Conservation (phyloP, 2,888 invertebrate species). For the Drosophila fungiperda region DNA sequence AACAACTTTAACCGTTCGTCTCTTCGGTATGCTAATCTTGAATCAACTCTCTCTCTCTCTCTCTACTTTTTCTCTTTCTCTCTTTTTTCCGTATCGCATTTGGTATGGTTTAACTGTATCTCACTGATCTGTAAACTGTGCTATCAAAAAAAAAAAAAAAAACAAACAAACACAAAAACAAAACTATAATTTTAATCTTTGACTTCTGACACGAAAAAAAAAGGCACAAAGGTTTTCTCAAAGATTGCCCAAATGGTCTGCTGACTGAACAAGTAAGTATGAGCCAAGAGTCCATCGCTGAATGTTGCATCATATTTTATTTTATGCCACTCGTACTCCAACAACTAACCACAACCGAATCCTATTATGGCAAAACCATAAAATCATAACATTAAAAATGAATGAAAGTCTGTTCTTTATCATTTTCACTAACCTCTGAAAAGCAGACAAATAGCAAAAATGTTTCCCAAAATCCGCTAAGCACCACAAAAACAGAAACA, state of each 20-base stretch:
- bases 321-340: slow-evolving; percentile 12
- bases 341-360: slow-evolving; percentile 34
- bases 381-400: slow-evolving; percentile 15
- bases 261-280: slow-evolving; percentile 95
- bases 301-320: slow-evolving; percentile 4
- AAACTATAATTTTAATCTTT: slow-evolving; percentile 46
- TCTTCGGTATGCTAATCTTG: slow-evolving; percentile 2
- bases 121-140: slow-evolving; percentile 39
- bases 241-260: slow-evolving; percentile 98
- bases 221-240: slow-evolving; percentile 98
- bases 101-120: slow-evolving; percentile 12
- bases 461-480: slow-evolving; percentile 7
- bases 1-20: background rate
- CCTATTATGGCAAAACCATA: slow-evolving; percentile 23
- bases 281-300: slow-evolving; percentile 3
- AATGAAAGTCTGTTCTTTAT: slow-evolving; percentile 6
- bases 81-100: slow-evolving; percentile 2
- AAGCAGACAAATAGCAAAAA: background rate
- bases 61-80: background rate
- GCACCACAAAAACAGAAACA: background rate
- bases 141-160: slow-evolving; percentile 19
- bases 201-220: slow-evolving; percentile 75
- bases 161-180: slow-evolving; percentile 5
- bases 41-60: background rate
- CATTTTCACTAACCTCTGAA: slow-evolving; percentile 8